phyloP scores from a whole-genome alignment of 2,888 invertebrate species.

The Clunio marinus region DNA sequence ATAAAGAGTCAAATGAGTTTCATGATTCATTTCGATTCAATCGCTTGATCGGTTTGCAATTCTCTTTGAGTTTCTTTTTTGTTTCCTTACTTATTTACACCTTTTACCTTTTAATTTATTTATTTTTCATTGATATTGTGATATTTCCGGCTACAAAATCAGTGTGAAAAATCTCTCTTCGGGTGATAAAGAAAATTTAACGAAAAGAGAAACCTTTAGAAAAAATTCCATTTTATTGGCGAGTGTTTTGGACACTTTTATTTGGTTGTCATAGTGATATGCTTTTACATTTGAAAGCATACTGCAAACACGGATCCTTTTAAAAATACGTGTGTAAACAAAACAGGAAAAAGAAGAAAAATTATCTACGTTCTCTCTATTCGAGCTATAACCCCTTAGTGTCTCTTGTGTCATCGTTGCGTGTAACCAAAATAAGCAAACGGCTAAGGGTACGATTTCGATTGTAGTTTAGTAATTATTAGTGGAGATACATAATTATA shows the following conservation, averaged over 20 bases:
- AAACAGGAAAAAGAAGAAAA: neutral
- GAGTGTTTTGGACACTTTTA: neutral
- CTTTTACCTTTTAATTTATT: too few species aligned
- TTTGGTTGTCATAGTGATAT: slow-evolving; percentile 33
- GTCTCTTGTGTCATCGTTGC: too few species aligned
- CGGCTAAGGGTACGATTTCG: too few species aligned
- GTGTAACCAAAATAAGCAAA: too few species aligned
- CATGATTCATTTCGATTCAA: slow-evolving; percentile 15
- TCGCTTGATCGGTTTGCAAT: slow-evolving; percentile 15
- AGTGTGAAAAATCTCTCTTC: too few species aligned
- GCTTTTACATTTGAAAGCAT: neutral
- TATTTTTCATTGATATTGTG: too few species aligned
- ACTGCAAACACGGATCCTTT: neutral
- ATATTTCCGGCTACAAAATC: too few species aligned
- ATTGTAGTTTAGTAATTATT: too few species aligned
- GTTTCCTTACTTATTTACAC: too few species aligned
- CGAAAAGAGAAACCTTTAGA: neutral
- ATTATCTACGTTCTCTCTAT: neutral
- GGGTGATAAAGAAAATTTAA: neutral
- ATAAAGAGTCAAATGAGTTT: neutral
- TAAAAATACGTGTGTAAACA: slow-evolving; percentile 1
- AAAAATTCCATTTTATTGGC: neutral
- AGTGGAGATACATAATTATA: too few species aligned
- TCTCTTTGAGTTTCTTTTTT: neutral
- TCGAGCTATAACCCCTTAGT: too few species aligned